These are phyloP conservation scores for Crambe crambe DNA, from an alignment of 37 sponge, comb jelly and placozoan species.

Conservation along the genomic window DNA sequence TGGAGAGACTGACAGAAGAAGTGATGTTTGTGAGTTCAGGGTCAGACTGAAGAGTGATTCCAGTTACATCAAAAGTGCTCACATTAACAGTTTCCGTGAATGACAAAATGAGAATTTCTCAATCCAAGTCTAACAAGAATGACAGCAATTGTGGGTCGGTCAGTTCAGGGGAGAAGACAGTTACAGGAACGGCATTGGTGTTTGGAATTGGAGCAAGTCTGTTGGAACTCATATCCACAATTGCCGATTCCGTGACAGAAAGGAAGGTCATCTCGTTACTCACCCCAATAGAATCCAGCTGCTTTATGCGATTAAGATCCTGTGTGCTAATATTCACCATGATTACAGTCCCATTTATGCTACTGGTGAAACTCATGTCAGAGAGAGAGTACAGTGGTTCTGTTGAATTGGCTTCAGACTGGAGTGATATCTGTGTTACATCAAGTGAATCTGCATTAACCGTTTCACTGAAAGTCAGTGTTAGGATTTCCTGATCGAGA, in stretches of 20 bases:
- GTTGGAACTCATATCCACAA: conserved; percentile 76
- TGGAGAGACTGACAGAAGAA: conserved; percentile 37
- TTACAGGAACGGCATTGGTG: conserved; percentile 20
- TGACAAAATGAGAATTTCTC: conserved; percentile 51
- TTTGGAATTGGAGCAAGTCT: conserved; percentile 28
- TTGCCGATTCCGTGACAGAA: conserved; percentile 48
- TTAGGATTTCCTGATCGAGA: conserved; percentile 39
- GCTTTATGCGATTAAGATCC: conserved; percentile 66
- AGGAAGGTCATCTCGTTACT: conserved; percentile 50
- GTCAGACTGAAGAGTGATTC: conserved; percentile 43
- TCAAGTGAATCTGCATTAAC: conserved; percentile 61
- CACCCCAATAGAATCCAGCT: conserved; percentile 56
- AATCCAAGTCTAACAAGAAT: conserved; percentile 66
- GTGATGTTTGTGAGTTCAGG: background rate
- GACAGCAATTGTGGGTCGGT: conserved; percentile 47
- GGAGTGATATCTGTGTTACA: conserved; percentile 63
- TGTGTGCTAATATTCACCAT: conserved; percentile 15
- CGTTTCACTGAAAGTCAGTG: conserved; percentile 78
- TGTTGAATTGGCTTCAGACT: conserved; percentile 9
- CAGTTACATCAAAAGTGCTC: conserved; percentile 54
- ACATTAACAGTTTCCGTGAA: conserved; percentile 84
- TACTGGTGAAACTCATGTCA: conserved; percentile 33
- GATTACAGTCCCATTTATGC: conserved; percentile 49
- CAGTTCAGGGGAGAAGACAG: conserved; percentile 42
- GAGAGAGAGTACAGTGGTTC: conserved; percentile 28